These are phyloP conservation scores for Lepidurus packardi DNA, from an alignment of 1,140 invertebrate species.

Conservation along the genomic window DNA sequence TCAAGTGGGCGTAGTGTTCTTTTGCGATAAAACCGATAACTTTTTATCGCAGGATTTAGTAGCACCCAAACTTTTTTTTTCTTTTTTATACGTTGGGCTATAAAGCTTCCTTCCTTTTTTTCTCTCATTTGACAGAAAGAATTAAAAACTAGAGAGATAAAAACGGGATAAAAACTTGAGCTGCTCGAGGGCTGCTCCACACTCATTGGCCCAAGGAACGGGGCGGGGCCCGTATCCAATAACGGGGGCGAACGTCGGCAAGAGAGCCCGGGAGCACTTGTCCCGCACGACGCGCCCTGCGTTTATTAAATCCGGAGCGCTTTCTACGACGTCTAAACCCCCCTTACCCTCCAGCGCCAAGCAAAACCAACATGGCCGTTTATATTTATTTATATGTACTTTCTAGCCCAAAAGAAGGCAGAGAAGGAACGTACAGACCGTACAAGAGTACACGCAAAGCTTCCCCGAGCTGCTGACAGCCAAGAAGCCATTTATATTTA, in stretches of 20 bases:
- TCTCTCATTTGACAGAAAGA: too few species aligned
- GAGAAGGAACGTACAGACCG: too few species aligned
- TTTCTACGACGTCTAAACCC: constrained; percentile 13
- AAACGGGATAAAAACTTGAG: not conserved
- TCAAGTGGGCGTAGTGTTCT: too few species aligned
- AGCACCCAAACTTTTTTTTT: too few species aligned
- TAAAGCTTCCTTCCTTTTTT: too few species aligned
- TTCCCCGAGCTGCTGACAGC: constrained; percentile 13
- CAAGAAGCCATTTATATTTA: too few species aligned
- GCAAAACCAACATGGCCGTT: not conserved
- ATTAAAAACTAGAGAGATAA: not conserved
- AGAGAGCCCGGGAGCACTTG: constrained; percentile 1
- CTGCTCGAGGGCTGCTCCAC: not conserved
- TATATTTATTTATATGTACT: not conserved
- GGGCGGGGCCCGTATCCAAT: not conserved
- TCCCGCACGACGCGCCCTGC: constrained; percentile 13
- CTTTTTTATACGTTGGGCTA: too few species aligned
- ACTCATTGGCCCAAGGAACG: not conserved
- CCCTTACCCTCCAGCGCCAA: not conserved
- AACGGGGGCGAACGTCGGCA: not conserved
- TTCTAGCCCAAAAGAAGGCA: too few species aligned
- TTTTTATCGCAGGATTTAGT: too few species aligned
- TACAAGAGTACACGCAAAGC: not conserved
- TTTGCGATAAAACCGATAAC: too few species aligned
- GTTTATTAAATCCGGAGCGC: constrained; percentile 6